Conservation (phyloP, 2,888 invertebrate species). For the Lepidocyrtinus sp. region DNA sequence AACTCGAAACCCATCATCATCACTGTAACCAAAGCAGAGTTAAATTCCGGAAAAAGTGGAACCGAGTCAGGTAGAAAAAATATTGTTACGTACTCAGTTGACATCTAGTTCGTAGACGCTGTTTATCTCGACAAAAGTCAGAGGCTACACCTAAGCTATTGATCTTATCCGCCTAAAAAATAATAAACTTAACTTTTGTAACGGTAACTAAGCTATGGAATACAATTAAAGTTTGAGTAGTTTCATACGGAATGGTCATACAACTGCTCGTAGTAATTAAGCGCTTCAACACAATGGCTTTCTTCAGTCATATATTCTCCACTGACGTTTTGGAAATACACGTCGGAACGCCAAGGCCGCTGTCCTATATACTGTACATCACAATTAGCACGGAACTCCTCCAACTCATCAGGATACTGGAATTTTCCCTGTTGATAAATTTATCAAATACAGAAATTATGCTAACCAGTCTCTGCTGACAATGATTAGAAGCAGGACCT, state of each 20-base stretch:
- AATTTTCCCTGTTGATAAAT: slow-evolving; percentile 12
- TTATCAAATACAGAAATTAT: background rate
- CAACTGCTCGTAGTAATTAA: slow-evolving; percentile 60
- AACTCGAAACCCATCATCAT: slow-evolving; percentile 68
- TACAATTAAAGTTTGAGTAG: too few relatives aligned
- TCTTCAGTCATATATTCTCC: slow-evolving; percentile 56
- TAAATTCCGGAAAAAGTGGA: background rate
- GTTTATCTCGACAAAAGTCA: slow-evolving; percentile 67
- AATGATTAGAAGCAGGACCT: background rate
- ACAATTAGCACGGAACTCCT: slow-evolving; percentile 44
- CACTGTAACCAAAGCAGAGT: slow-evolving; percentile 66
- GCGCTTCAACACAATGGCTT: slow-evolving; percentile 44
- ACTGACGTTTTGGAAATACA: slow-evolving; percentile 58
- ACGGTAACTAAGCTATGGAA: background rate
- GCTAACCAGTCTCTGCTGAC: background rate
- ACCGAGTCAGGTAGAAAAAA: background rate
- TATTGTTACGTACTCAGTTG: slow-evolving; percentile 65
- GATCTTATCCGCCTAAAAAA: slow-evolving; percentile 48
- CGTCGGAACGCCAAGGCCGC: slow-evolving; percentile 65
- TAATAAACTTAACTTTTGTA: background rate
- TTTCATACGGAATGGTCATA: slow-evolving; percentile 65
- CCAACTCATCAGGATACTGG: slow-evolving; percentile 61
- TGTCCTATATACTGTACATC: slow-evolving; percentile 65
- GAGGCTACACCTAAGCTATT: slow-evolving; percentile 68
- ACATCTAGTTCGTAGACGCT: slow-evolving; percentile 64